Base-by-base conservation (phyloP, 2,113 vertebrate genomes). In the Oceanodroma tethys region DNA sequence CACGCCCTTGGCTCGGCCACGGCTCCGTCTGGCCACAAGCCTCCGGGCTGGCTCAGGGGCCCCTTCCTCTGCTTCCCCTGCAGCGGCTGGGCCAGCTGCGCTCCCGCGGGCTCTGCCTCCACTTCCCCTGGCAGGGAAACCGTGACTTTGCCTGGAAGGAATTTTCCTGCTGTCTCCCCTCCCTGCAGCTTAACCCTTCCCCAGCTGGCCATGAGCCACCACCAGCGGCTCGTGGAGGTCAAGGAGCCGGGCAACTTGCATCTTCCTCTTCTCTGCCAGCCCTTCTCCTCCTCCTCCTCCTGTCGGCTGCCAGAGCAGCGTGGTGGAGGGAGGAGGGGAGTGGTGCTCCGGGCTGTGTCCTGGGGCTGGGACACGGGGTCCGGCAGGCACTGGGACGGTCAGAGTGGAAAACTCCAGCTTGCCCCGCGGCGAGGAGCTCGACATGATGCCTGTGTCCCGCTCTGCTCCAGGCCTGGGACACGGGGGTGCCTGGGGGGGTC, bases 141-240 rank as follows among this genome's bases (percentile, higher is more conserved):
- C 5, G 26, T 95, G 95, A 95, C 92, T 88, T 60, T 88, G 88
- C 76, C 71, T 94, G 88, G 95, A 97, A 97, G 96, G 97, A 96
- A 97, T 96, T 96, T 96, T 85, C 67, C 80, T 94, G 80, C 47
- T 1, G 25, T 82, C 68, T 93, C 86, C 67, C 50, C 72, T 95
- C 89, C 81, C 83, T 78, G 70, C 56, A 16, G 34, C 70, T 96
- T 97, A 97, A 96, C 95, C 86, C 91, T 94, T 95, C 91, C 91
- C 18, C 59, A 81, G 16, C 83, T 95, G 89, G 84, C 96, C 75
- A 9, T 1, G 16, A 13, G 89, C 93, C 88, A 82, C 72, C 1
- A 4, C 42, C 29, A 52, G 71, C 1, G 3, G 72, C 66, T 74
- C 15, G 2, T 10, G 70, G 26, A 55, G 95, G 95, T 93, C 92